Evolutionary conservation across 1,140 invertebrate genomes (phyloP), one percentile per base, ranked within the genome.

Genomic region (Holotrichia oblita): DNA sequence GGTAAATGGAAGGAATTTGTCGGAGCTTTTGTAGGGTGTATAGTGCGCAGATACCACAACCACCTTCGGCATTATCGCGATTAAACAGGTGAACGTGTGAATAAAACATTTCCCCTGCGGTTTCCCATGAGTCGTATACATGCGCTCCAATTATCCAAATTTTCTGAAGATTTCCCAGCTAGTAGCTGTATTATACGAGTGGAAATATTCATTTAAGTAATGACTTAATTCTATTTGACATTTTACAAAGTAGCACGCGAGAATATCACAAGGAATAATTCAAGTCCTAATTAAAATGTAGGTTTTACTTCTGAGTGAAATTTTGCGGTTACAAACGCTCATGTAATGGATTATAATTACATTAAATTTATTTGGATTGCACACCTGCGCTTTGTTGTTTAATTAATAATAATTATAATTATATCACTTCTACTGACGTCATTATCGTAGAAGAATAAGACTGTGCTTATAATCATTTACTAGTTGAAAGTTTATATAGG

Each of bases 11-110:
- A 20, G 6, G 61, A 69, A 69, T 69, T 69, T 69, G 20, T 69
- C 61, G 61, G 61, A 17, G 20, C 9, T 22, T n/a, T 69, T 22
- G 27, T 34, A 34, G 20, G 61, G 27, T 12, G 27, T 34, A 69
- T n/a, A 10, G 61, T 2, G 61, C 27, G 27, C 27, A 34, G 27
- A 2, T 2, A 34, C 27, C 27, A 9, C 61, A 12, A 9, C 61
- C 22, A 27, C 17, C 22, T 69, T 69, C 61, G 61, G 61, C 22
- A 69, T 69, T 69, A 69, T 69, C 61, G 22, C 61, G 61, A 69
- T 69, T 69, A 69, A 69, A 69, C 61, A 69, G 24, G 61, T 69
- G 22, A 69, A 69, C 12, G 6, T 69, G 61, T 69, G 61, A 69
- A 69, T 69, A 69, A 69, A 69, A 69, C 22, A 69, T 69, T 22